Base-by-base conservation (phyloP, 1,140 invertebrate species). In the Hypsibius dujardini region DNA sequence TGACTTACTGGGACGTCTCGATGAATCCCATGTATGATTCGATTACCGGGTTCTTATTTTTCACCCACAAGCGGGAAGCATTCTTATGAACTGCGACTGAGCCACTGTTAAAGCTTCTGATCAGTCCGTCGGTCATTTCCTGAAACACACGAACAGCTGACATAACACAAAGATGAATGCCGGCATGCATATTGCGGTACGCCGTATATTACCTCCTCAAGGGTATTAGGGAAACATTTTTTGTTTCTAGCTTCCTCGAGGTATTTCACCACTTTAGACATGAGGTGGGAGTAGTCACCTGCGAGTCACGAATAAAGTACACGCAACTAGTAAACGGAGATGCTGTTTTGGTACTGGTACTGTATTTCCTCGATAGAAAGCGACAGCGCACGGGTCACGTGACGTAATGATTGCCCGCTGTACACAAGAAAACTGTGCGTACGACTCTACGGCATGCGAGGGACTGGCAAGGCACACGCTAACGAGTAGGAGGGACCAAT, bases 11-110 rank as follows among this genome's bases (percentile, higher is more conserved):
- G 76, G 95, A 95, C 0, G 87, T 92, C 80, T 95, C 92, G 76
- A 95, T 95, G 77, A 95, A 95, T 46, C 92, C 92, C 79, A 94
- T 92, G 76, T 95, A 93, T 2, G 62, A 15, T 83, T 95, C 92
- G 76, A 95, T 87, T 71, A 88, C 86, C 15, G 92, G 92, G 72
- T 87, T 87, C 79, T 91, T 92, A 77, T 96, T 89, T 77, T 89
- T 88, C 70, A 96, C 92, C 94, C 93, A 97, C 77, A 82, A 85
- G 70, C 86, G 80, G 7, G 89, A 91, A 0, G 91, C 93, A 78
- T 93, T 85, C 79, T 94, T 96, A 77, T 97, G 94, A 74, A 87
- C 88, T 73, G 86, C 82, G 47, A 96, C 79, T n/a, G 87, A 88
- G 15, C 93, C 93, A 72, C 85, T 86, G 59, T 78, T 84, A 77